Percentiles rank a stretch among this genome's conserved stretches.
Conservation (phyloP, 2,113 vertebrate species). For the Lagopus leucura region DNA sequence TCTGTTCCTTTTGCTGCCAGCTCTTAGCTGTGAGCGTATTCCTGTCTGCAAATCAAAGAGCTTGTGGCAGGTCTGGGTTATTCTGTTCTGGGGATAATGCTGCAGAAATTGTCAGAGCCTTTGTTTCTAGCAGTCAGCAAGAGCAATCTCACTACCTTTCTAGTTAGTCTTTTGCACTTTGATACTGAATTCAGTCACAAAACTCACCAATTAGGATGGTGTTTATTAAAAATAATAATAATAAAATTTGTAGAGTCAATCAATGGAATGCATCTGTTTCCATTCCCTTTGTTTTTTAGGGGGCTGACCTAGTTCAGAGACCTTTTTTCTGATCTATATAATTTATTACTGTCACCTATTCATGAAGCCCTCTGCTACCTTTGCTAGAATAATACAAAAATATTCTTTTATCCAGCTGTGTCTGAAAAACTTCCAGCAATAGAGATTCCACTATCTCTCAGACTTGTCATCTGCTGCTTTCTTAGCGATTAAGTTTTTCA, state of each 20-base stretch:
- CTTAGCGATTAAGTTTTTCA: not conserved
- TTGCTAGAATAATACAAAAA: not conserved
- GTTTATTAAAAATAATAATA: not conserved
- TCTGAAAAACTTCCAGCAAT: not conserved
- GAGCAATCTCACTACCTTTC: not conserved
- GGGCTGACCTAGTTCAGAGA: not conserved
- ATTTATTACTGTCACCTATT: not conserved
- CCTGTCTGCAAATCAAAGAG: not conserved
- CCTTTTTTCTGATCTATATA: not conserved
- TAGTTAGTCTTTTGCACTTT: not conserved
- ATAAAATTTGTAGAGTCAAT: not conserved
- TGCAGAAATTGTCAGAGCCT: not conserved
- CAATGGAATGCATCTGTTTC: not conserved
- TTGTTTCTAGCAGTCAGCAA: not conserved
- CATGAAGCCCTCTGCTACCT: not conserved
- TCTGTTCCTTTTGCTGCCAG: not conserved
- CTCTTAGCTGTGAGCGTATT: not conserved
- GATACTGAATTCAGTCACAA: not conserved
- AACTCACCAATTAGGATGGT: not conserved
- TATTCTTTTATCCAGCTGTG: not conserved
- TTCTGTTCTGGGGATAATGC: not conserved
- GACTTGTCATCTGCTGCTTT: not conserved
- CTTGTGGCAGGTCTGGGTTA: not conserved
- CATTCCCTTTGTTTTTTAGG: not conserved
- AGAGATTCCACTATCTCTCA: fast-evolving